These are phyloP conservation scores for Eutolmus rufibarbis DNA, from an alignment of 2,888 invertebrate genomes.

Conservation along the genomic window DNA sequence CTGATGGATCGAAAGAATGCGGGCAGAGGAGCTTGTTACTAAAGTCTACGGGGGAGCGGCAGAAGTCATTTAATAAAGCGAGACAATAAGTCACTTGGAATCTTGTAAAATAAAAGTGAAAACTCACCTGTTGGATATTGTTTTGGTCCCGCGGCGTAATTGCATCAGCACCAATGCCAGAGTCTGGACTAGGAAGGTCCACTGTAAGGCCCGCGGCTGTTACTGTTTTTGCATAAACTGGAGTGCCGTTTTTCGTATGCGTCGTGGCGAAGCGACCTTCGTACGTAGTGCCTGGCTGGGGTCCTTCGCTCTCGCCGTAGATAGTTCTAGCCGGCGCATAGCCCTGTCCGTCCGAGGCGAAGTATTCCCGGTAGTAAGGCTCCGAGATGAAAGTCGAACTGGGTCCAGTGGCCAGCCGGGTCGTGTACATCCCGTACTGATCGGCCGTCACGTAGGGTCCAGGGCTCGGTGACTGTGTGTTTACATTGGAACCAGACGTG, in stretches of 20 bases:
- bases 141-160: conserved; percentile 91
- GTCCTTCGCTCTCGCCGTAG: conserved; percentile 59
- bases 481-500: conserved; percentile 56
- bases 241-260: conserved; percentile 57
- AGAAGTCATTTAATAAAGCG: neutral
- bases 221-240: conserved; percentile 64
- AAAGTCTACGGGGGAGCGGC: neutral
- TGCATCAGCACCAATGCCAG: conserved; percentile 93
- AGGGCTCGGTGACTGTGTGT: conserved; percentile 62
- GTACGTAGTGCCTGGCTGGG: conserved; percentile 59
- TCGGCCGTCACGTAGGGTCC: conserved; percentile 62
- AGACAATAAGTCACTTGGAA: neutral
- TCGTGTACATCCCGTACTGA: conserved; percentile 62
- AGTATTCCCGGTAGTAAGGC: conserved; percentile 80
- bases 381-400: conserved; percentile 71
- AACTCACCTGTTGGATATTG: conserved; percentile 85
- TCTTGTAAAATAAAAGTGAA: conserved; percentile 16
- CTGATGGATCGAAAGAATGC: neutral
- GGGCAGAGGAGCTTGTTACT: neutral
- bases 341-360: conserved; percentile 66
- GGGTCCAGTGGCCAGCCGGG: conserved; percentile 58
- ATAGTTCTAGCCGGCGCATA: conserved; percentile 60
- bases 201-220: conserved; percentile 85
- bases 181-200: conserved; percentile 94
- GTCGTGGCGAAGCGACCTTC: conserved; percentile 60